A percentile compares a stretch with the other conserved stretches of the same genome.
phyloP scores from a whole-genome alignment of 2,113 vertebrate species.

The Salvator merianae region DNA sequence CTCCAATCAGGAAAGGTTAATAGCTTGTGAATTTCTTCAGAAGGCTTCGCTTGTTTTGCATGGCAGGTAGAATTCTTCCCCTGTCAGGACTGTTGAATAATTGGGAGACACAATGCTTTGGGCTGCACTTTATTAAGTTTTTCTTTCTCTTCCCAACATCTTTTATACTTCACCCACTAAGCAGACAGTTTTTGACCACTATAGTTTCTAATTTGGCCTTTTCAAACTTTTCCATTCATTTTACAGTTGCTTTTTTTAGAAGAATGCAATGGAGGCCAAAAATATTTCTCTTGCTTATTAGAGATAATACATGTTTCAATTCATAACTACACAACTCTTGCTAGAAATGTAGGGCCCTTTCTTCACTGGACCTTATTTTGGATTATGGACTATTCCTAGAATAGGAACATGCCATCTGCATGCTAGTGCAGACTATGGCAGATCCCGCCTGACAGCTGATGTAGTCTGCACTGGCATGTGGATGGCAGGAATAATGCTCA shows the following conservation, averaged over 20 bases:
- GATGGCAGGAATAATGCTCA: too few relatives aligned
- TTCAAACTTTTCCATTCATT: not conserved
- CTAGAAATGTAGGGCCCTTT: not conserved
- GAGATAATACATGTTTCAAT: slow-evolving; percentile 15
- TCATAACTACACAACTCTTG: not conserved
- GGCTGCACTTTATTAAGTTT: slow-evolving; percentile 16
- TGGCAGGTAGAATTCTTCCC: slow-evolving; percentile 42
- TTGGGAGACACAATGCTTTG: slow-evolving; percentile 7
- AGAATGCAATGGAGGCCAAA: slow-evolving; percentile 8
- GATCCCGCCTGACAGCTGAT: too few relatives aligned
- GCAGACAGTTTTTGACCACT: not conserved
- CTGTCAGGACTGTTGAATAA: slow-evolving; percentile 42
- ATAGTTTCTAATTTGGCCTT: slow-evolving; percentile 42
- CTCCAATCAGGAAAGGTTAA: slow-evolving; percentile 72
- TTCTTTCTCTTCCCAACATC: not conserved
- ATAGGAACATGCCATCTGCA: too few relatives aligned
- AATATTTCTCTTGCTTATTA: slow-evolving; percentile 1
- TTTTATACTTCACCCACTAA: not conserved
- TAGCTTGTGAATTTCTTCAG: slow-evolving; percentile 57
- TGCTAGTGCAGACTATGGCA: too few relatives aligned
- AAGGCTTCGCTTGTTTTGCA: slow-evolving; percentile 38
- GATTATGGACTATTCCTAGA: too few relatives aligned
- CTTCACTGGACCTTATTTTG: too few relatives aligned
- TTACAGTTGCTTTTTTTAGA: too few relatives aligned
- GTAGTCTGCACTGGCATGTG: too few relatives aligned